These are phyloP conservation scores for Papilio aristodemus DNA, from an alignment of 1,140 invertebrate genomes.

Conservation along the genomic window DNA sequence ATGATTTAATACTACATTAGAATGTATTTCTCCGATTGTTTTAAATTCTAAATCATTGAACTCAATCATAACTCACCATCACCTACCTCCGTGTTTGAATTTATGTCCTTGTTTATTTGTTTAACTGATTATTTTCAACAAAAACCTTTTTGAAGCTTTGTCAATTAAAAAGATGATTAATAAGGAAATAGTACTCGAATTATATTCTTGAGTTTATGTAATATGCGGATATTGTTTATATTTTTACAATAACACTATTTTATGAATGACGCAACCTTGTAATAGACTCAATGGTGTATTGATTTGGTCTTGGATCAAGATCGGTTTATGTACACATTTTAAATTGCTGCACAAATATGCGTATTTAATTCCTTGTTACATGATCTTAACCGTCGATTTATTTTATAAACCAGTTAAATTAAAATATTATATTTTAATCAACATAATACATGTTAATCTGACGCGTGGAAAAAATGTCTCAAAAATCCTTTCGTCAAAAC, in stretches of 20 bases:
- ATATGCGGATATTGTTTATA: slow-evolving; percentile 42
- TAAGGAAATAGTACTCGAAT: slow-evolving; percentile 35
- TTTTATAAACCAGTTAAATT: too few species aligned
- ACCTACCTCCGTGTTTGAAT: background rate
- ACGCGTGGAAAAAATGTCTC: background rate
- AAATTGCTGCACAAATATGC: slow-evolving; percentile 27
- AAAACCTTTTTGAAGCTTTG: background rate
- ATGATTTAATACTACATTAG: slow-evolving; percentile 10
- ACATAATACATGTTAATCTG: background rate
- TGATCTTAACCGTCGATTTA: background rate
- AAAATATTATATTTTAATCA: background rate
- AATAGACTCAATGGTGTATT: slow-evolving; percentile 52
- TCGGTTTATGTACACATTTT: slow-evolving; percentile 36
- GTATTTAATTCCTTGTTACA: slow-evolving; percentile 25
- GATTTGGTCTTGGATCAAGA: slow-evolving; percentile 50
- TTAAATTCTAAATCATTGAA: background rate
- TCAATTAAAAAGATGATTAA: slow-evolving; percentile 33
- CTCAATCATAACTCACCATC: background rate
- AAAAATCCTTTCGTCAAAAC: background rate
- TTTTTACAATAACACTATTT: slow-evolving; percentile 40
- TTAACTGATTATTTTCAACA: background rate
- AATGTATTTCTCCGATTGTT: background rate
- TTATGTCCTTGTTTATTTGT: background rate
- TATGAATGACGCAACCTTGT: slow-evolving; percentile 46
- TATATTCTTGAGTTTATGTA: slow-evolving; percentile 38